phyloP scores from a whole-genome alignment of 1,140 invertebrate genomes.

The Theocolax elegans region DNA sequence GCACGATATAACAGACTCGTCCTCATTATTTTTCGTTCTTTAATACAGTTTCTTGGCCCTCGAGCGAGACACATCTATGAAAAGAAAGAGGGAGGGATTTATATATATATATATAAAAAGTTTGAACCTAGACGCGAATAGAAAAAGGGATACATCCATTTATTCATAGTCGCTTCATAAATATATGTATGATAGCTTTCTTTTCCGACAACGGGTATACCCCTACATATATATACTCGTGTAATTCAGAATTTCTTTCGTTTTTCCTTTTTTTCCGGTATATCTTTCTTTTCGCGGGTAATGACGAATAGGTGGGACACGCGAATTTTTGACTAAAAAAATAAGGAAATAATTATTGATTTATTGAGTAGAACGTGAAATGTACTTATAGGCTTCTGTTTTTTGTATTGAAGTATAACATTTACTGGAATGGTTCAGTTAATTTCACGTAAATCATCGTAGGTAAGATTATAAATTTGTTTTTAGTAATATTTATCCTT shows the following conservation, averaged over 20 bases:
- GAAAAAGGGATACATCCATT: slow-evolving; percentile 60
- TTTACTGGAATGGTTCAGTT: no score
- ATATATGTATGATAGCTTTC: slow-evolving; percentile 64
- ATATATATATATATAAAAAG: neutral
- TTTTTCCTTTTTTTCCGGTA: slow-evolving; percentile 42
- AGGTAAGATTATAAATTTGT: no score
- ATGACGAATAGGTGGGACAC: no score
- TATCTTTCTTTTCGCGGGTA: neutral
- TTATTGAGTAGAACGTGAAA: no score
- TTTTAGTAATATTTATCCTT: no score
- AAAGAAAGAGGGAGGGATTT: no score
- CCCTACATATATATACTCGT: slow-evolving; percentile 30
- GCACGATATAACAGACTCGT: slow-evolving; percentile 57
- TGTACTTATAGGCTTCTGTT: no score
- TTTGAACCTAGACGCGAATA: slow-evolving; percentile 26
- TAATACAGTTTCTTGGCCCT: no score
- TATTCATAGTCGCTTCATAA: slow-evolving; percentile 67
- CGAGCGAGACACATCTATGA: no score
- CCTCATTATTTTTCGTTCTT: slow-evolving; percentile 39
- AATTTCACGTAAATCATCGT: no score
- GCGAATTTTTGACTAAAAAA: no score
- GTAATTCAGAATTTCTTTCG: neutral
- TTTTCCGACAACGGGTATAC: slow-evolving; percentile 42
- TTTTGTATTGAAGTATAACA: neutral
- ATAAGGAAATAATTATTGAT: no score